These are phyloP conservation scores for Littorina saxatilis DNA, from an alignment of 1,140 invertebrate species.

Conservation along the genomic window DNA sequence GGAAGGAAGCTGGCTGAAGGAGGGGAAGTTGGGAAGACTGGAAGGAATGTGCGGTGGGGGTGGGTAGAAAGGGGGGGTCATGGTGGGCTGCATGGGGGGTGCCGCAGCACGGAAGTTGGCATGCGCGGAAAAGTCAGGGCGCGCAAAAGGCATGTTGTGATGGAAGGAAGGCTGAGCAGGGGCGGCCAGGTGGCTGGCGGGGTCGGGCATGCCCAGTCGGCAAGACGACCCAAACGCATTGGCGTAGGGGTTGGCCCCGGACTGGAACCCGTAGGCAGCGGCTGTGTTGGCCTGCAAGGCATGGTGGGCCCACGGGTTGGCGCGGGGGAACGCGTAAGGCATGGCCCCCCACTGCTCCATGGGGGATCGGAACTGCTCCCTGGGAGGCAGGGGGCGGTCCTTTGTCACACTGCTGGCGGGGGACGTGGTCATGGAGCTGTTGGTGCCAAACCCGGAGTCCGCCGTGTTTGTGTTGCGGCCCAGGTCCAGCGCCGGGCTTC, in stretches of 20 bases:
- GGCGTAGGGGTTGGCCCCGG: constrained; percentile 21
- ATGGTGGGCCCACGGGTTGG: constrained; percentile 38
- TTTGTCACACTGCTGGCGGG: constrained; percentile 28
- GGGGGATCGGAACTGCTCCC: constrained; percentile 36
- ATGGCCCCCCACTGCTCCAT: constrained; percentile 43
- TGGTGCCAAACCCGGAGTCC: constrained; percentile 24
- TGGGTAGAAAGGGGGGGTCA: constrained; percentile 50
- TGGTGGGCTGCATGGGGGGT: constrained; percentile 36
- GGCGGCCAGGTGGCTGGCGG: constrained; percentile 22
- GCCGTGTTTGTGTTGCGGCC: constrained; percentile 33
- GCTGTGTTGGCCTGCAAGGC: constrained; percentile 31
- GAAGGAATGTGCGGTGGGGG: constrained; percentile 44
- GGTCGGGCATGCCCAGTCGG: constrained; percentile 42
- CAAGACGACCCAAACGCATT: constrained; percentile 43
- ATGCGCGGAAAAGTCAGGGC: constrained; percentile 33
- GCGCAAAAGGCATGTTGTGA: constrained; percentile 40
- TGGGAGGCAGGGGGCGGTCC: neutral
- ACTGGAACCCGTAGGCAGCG: constrained; percentile 42
- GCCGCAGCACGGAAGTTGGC: constrained; percentile 20
- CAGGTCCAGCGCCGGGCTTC: constrained; percentile 28
- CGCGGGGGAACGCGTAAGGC: constrained; percentile 38
- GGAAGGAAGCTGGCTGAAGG: constrained; percentile 39
- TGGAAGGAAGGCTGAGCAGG: constrained; percentile 35
- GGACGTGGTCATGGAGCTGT: neutral
- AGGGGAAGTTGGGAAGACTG: constrained; percentile 46